Evolutionary conservation across 2,797 vertebrate genomes (phyloP), one percentile per base, ranked within the genome.

Genomic region (Lepidocolaptes lacrymiger): DNA sequence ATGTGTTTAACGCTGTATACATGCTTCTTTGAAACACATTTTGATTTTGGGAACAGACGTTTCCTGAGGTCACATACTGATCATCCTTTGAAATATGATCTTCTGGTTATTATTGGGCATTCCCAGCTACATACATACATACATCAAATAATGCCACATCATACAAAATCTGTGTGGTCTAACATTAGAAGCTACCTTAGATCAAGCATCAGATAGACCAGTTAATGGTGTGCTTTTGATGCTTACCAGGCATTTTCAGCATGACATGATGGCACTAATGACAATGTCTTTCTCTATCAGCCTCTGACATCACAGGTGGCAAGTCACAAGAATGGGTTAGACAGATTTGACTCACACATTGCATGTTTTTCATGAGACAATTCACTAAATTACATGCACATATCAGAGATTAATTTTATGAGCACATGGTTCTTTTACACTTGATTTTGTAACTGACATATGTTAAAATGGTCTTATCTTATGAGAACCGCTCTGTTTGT

Each of bases 361-460:
- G 46, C 34, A 36, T 77, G 48, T 82, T 94, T 77, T 85, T 77
- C 67, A 77, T 41, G 54, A 80, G 24, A 90, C 26, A 86, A 86
- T 49, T 69, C 6, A 63, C 4, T 63, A 30, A 93, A 82, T 85
- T 80, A 34, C 37, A 85, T 48, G 68, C 61, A 89, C 67, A 64
- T 89, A 94, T 46, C 36, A 59, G 55, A 88, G 28, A 81, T 56
- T 77, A 76, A 88, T 89, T 91, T 91, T 52, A 85, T 58, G 44
- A 81, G 37, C 44, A 67, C 44, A 75, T 69, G 59, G 43, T 85
- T 87, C n/a, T 67, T 88, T 82, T 89, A 74, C 22, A 94, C 61
- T 71, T 14, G 0, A 12, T 95, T 97, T 96, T 96, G 93, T 95
- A 95, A 96, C 94, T 95, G 94, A 96, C 93, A 94, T 95, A 95